A percentile compares a stretch with the other conserved stretches of the same genome.
Evolutionary conservation across 2,113 vertebrate species (phyloP).

Genomic region (Esox niger): DNA sequence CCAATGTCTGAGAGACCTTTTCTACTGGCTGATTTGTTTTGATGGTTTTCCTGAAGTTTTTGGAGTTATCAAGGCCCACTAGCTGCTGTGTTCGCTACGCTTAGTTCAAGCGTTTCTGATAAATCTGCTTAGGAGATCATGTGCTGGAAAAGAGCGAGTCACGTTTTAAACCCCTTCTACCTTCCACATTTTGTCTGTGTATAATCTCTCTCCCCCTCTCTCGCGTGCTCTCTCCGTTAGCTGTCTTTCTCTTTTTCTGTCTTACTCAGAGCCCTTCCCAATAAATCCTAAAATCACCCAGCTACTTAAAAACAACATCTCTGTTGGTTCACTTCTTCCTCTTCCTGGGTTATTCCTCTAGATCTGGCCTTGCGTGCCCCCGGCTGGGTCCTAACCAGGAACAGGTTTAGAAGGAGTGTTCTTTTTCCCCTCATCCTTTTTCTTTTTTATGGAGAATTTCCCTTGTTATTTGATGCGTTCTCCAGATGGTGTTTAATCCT

Average conservation of each 20-base stretch:
- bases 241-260: too few species aligned
- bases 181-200: too few species aligned
- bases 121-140: constrained; percentile 66
- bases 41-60: too few species aligned
- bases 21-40: too few species aligned
- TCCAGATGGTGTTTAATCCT: constrained; percentile 37
- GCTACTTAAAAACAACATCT: not conserved
- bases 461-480: constrained; percentile 23
- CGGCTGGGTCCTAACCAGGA: constrained; percentile 3
- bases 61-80: constrained; percentile 3
- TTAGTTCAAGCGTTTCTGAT: constrained; percentile 43
- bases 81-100: constrained; percentile 20
- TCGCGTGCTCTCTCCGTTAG: too few species aligned
- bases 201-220: constrained; percentile 19
- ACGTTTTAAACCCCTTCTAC: too few species aligned
- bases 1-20: too few species aligned
- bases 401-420: not conserved
- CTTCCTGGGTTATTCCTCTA: not conserved
- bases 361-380: not conserved
- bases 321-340: not conserved
- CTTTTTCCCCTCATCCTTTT: not conserved
- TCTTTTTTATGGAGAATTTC: not conserved
- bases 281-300: not conserved
- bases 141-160: constrained; percentile 27
- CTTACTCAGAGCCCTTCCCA: too few species aligned